These are phyloP conservation scores for Phenacoccus solenopsis DNA, from an alignment of 1,140 invertebrate species.

Conservation along the genomic window DNA sequence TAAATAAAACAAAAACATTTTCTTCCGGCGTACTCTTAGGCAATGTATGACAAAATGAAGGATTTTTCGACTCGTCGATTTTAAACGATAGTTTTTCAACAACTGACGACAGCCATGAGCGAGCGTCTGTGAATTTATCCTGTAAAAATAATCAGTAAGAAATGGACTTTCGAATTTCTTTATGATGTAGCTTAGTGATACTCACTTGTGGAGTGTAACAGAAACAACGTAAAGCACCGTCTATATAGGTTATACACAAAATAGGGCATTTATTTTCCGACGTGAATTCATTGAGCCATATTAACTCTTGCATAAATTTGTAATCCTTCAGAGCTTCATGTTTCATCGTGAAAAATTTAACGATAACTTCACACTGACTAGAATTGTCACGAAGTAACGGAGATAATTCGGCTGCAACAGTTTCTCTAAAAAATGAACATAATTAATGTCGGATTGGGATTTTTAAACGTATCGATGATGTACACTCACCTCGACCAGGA, in stretches of 20 bases:
- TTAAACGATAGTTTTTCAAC: background rate
- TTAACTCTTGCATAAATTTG: background rate
- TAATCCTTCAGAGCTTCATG: background rate
- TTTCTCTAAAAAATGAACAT: background rate
- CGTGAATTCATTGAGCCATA: background rate
- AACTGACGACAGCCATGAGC: background rate
- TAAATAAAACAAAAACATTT: too few species aligned
- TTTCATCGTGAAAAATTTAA: background rate
- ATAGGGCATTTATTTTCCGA: background rate
- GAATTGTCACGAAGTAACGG: background rate
- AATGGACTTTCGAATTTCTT: background rate
- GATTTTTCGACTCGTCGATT: background rate
- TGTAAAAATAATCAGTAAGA: background rate
- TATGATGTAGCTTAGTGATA: background rate
- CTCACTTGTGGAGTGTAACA: background rate
- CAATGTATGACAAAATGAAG: background rate
- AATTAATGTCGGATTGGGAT: background rate
- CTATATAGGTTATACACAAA: background rate
- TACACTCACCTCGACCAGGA: background rate
- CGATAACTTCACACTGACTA: background rate
- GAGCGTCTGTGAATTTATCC: conserved; percentile 9
- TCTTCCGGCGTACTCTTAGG: too few species aligned
- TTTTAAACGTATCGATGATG: background rate
- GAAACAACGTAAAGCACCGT: background rate
- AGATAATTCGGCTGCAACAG: background rate